Percentiles rank a stretch among this genome's conserved stretches.
Evolutionary conservation across 2,888 invertebrate species (phyloP).

Genomic region (Axea sp.): DNA sequence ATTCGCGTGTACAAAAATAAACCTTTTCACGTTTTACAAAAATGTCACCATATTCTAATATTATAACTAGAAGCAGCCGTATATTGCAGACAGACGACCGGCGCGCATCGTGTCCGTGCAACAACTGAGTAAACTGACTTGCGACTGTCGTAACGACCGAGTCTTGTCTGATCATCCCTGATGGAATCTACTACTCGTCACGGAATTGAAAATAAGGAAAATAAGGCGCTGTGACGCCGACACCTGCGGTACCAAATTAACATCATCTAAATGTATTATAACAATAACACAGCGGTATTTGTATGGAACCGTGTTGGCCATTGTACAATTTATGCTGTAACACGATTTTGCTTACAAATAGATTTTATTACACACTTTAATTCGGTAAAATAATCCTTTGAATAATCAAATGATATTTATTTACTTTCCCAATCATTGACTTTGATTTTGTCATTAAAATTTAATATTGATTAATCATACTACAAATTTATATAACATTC

Average conservation of each 20-base stretch:
- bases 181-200: slow-evolving; percentile 39
- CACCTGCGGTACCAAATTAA: slow-evolving; percentile 17
- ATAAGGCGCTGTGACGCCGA: slow-evolving; percentile 16
- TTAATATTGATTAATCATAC: too few relatives aligned
- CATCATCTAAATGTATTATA: not conserved
- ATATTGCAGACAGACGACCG: slow-evolving; percentile 25
- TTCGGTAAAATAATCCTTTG: too few relatives aligned
- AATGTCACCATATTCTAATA: slow-evolving; percentile 26
- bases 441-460: too few relatives aligned
- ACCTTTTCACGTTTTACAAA: slow-evolving; percentile 7
- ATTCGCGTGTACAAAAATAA: too few relatives aligned
- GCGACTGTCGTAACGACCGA: slow-evolving; percentile 38
- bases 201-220: slow-evolving; percentile 32
- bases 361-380: too few relatives aligned
- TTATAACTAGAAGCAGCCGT: not conserved
- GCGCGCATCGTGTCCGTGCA: slow-evolving; percentile 50
- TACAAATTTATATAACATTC: too few relatives aligned
- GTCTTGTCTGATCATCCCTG: slow-evolving; percentile 56
- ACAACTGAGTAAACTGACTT: slow-evolving; percentile 48
- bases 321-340: too few relatives aligned
- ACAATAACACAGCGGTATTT: too few relatives aligned
- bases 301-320: too few relatives aligned
- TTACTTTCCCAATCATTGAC: too few relatives aligned
- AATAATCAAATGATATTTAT: too few relatives aligned
- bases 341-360: too few relatives aligned